Percentiles rank a stretch among this genome's conserved stretches.
Conservation (phyloP, 2,113 vertebrate genomes). For the Ploceus nigricollis region DNA sequence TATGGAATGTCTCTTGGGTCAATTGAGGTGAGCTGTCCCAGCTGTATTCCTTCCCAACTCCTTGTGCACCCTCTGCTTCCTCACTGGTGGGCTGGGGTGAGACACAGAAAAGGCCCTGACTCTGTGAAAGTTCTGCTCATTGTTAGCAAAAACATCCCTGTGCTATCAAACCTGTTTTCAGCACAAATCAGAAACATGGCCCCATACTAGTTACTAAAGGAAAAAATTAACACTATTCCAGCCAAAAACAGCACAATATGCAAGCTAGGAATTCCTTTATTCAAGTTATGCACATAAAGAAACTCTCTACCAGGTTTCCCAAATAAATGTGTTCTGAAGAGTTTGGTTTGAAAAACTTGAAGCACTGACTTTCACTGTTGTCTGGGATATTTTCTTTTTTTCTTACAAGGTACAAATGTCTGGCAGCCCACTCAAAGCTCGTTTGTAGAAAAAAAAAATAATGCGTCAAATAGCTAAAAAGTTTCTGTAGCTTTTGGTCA, state of each 20-base stretch:
- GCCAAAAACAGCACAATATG: neutral
- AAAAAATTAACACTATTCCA: neutral
- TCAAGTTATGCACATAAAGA: neutral
- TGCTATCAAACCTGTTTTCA: neutral
- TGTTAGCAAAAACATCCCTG: neutral
- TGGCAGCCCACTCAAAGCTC: conserved; percentile 27
- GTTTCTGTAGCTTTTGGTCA: conserved; percentile 46
- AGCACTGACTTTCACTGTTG: neutral
- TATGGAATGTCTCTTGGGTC: neutral
- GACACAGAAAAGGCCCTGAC: neutral
- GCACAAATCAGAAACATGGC: neutral
- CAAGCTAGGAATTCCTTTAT: neutral
- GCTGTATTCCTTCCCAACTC: neutral
- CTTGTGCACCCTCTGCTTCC: neutral
- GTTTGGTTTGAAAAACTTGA: neutral
- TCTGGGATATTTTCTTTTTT: neutral
- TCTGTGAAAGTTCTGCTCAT: neutral
- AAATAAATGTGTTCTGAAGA: neutral
- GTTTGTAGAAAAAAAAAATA: conserved; percentile 18
- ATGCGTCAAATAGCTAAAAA: conserved; percentile 28
- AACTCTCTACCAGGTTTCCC: neutral
- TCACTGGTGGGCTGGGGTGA: neutral
- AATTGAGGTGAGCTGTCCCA: neutral
- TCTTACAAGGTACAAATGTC: neutral
- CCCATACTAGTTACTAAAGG: too few relatives aligned